phyloP scores from a whole-genome alignment of 2,888 invertebrate species.

The Drosophila koepferae region DNA sequence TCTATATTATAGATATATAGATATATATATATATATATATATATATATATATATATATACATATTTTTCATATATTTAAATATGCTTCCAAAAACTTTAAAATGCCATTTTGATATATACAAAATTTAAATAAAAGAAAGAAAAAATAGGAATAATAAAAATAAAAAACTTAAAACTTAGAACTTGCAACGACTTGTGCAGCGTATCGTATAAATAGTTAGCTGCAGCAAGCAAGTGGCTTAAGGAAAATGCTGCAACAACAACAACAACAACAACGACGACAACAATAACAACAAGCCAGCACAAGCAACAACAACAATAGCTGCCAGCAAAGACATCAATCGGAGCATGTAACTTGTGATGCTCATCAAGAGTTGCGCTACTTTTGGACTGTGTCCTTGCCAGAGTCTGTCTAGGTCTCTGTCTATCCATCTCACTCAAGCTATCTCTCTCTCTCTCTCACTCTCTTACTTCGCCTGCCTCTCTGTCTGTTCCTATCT shows the following conservation, averaged over 20 bases:
- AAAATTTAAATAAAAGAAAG: neutral
- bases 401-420: constrained; percentile 22
- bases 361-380: constrained; percentile 55
- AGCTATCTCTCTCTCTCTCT: neutral
- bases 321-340: constrained; percentile 18
- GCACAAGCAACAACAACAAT: constrained; percentile 2
- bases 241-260: constrained; percentile 14
- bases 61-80: neutral
- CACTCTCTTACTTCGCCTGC: neutral
- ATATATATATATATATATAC: no score
- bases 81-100: neutral
- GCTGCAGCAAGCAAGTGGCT: constrained; percentile 31
- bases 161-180: constrained; percentile 6
- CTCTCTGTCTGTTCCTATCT: no score
- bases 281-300: neutral
- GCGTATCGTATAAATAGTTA: constrained; percentile 7
- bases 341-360: constrained; percentile 34
- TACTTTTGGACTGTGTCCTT: constrained; percentile 38
- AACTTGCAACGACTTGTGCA: constrained; percentile 8
- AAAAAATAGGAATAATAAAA: neutral
- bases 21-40: no score
- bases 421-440: constrained; percentile 8
- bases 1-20: neutral
- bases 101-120: neutral
- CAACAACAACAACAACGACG: constrained; percentile 6